Conservation (phyloP, 2,888 invertebrate species). For the Bombylius discolor region DNA sequence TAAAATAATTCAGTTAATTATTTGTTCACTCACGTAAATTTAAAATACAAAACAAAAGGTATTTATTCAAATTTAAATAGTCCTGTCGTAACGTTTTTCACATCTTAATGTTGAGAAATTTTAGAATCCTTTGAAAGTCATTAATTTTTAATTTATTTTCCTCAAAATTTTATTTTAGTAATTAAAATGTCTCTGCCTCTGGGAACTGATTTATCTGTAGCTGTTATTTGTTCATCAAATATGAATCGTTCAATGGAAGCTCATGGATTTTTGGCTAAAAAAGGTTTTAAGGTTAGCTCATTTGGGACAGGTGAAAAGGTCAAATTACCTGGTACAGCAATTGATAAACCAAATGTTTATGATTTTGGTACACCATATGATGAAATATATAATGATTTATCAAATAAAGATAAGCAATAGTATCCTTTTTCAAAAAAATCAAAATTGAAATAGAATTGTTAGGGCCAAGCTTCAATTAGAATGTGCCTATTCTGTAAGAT, state of each 20-base stretch:
- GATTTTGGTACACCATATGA: slow-evolving; percentile 94
- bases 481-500: too few species aligned
- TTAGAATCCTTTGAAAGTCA: too few species aligned
- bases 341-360: slow-evolving; percentile 90
- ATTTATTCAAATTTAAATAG: too few species aligned
- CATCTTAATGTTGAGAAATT: too few species aligned
- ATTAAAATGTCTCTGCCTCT: slow-evolving; percentile 26
- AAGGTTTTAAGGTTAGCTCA: slow-evolving; percentile 89
- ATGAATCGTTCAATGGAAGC: slow-evolving; percentile 99
- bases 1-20: too few species aligned
- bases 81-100: too few species aligned
- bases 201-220: slow-evolving; percentile 53
- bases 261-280: slow-evolving; percentile 92
- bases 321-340: slow-evolving; percentile 88
- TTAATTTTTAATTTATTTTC: too few species aligned
- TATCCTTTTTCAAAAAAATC: slow-evolving; percentile 37
- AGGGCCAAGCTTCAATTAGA: too few species aligned
- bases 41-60: too few species aligned
- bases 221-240: slow-evolving; percentile 97
- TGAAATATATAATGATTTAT: slow-evolving; percentile 85
- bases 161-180: not conserved
- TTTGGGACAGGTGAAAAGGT: slow-evolving; percentile 92
- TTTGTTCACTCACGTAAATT: too few species aligned
- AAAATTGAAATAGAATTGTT: too few species aligned
- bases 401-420: slow-evolving; percentile 81